phyloP scores from a whole-genome alignment of 2,113 vertebrate species.

The Psettodes erumei region DNA sequence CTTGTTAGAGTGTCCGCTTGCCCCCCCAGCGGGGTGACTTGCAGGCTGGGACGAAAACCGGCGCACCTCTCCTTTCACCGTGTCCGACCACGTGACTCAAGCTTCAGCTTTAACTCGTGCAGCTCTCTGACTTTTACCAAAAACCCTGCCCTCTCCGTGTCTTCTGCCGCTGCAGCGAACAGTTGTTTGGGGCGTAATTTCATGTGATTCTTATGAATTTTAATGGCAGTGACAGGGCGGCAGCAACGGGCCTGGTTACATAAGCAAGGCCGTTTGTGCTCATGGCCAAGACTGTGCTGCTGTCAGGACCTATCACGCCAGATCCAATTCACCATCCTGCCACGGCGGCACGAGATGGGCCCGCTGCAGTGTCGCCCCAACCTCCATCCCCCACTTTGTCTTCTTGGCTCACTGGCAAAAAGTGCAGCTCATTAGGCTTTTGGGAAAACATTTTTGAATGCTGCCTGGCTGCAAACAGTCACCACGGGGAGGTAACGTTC shows the following conservation, averaged over 20 bases:
- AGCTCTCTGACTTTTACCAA: conserved; percentile 3
- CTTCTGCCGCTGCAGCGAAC: conserved; percentile 15
- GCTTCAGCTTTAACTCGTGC: conserved; percentile 21
- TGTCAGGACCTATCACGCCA: conserved; percentile 65
- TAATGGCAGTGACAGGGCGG: conserved; percentile 55
- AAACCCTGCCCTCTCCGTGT: background rate
- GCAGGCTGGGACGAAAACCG: background rate
- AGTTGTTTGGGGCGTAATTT: conserved; percentile 27
- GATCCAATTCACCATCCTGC: conserved; percentile 43
- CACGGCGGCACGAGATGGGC: conserved; percentile 27
- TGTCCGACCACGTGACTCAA: background rate
- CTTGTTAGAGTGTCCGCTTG: background rate
- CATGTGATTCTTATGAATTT: conserved; percentile 60
- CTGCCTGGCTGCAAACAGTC: conserved; percentile 15
- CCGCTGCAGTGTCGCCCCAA: conserved; percentile 15
- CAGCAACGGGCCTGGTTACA: conserved; percentile 62
- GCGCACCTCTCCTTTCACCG: background rate
- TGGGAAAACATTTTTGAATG: conserved; percentile 26
- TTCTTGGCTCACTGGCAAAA: conserved; percentile 27
- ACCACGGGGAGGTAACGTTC: conserved; percentile 36
- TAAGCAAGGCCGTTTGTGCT: conserved; percentile 69
- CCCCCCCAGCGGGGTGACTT: background rate
- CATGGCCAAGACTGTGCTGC: conserved; percentile 64
- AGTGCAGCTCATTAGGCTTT: conserved; percentile 34
- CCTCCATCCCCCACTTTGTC: background rate